Evolutionary conservation across 2,113 vertebrate species (phyloP).

Genomic region (Porphyrio hochstetteri): DNA sequence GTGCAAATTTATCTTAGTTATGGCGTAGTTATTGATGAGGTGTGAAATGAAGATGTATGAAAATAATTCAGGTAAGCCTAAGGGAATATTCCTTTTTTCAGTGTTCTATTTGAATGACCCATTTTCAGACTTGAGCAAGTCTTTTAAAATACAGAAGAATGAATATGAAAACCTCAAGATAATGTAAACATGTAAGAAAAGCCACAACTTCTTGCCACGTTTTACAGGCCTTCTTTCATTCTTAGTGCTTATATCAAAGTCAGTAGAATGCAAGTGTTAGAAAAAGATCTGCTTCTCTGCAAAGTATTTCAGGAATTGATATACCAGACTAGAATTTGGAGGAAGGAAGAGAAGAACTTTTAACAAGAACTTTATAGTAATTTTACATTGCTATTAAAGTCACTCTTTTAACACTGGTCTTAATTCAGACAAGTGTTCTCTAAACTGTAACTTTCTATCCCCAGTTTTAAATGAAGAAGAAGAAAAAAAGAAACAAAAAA

Average conservation of each 20-base stretch:
- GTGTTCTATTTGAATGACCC: not conserved
- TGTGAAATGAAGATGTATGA: not conserved
- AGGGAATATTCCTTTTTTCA: not conserved
- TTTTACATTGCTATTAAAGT: not conserved
- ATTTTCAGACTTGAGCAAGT: not conserved
- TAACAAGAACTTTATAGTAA: not conserved
- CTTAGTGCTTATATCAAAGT: not conserved
- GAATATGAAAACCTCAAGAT: not conserved
- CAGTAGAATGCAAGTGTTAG: not conserved
- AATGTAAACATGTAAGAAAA: not conserved
- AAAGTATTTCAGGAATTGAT: not conserved
- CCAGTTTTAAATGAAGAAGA: slow-evolving; percentile 81
- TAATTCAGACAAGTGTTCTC: not conserved
- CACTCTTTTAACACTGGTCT: not conserved
- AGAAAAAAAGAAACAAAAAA: slow-evolving; percentile 84
- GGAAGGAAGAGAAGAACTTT: not conserved
- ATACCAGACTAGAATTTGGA: not conserved
- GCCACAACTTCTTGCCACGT: not conserved
- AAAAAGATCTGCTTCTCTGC: not conserved
- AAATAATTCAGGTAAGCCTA: not conserved
- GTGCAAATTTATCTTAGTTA: not conserved
- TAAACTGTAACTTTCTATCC: slow-evolving; percentile 11
- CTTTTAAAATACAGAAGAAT: not conserved
- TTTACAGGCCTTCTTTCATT: not conserved
- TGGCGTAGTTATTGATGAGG: not conserved